phyloP scores from a whole-genome alignment of 2,113 vertebrate species.

The Oncorhynchus keta region DNA sequence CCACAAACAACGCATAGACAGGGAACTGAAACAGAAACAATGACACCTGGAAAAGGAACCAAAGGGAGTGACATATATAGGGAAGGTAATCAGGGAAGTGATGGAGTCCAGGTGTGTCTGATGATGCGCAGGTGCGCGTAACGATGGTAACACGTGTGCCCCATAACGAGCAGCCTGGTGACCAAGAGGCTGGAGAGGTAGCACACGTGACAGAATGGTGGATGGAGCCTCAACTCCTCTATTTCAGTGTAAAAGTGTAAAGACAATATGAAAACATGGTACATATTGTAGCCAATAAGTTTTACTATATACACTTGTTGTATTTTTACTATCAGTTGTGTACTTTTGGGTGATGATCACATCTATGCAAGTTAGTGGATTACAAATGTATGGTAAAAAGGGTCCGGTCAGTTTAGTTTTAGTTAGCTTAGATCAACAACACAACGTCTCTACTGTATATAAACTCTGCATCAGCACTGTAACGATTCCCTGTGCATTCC shows the following conservation, averaged over 20 bases:
- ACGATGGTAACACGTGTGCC: too few relatives aligned
- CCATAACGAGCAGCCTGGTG: too few relatives aligned
- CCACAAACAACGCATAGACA: too few relatives aligned
- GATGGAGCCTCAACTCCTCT: background rate
- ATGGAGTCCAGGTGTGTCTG: too few relatives aligned
- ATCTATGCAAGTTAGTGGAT: slow-evolving; percentile 50
- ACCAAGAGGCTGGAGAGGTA: too few relatives aligned
- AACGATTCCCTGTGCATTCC: background rate
- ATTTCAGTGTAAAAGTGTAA: background rate
- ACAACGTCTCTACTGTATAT: background rate
- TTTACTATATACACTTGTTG: background rate
- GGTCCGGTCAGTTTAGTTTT: background rate
- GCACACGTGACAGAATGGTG: background rate
- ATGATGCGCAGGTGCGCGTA: too few relatives aligned
- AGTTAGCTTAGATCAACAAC: background rate
- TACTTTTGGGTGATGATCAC: slow-evolving; percentile 41
- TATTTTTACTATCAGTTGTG: slow-evolving; percentile 29
- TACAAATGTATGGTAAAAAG: background rate
- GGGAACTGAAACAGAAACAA: too few relatives aligned
- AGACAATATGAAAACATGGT: slow-evolving; percentile 39
- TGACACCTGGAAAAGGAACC: too few relatives aligned
- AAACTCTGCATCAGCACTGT: slow-evolving; percentile 30
- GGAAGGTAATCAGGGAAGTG: too few relatives aligned
- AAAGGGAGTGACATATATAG: too few relatives aligned
- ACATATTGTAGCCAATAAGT: slow-evolving; percentile 11